Evolutionary conservation across 1,140 invertebrate genomes (phyloP), one percentile per base, ranked within the genome.

Genomic region (Nephotettix cincticeps): DNA sequence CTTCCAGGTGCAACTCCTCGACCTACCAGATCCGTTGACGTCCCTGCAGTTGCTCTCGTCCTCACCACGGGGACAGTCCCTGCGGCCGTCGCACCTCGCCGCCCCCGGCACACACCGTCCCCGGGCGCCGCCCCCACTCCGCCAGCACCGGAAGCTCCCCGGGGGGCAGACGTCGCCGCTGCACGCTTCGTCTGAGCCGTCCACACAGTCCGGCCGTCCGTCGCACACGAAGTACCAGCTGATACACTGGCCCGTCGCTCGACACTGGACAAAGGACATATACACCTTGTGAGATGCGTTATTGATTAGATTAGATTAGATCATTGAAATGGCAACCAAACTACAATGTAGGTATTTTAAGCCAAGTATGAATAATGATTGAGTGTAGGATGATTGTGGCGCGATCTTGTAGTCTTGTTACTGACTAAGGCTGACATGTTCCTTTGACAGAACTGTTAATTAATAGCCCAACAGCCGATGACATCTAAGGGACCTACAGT

Each of bases 141-240:
- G 80, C 32, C 79, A 79, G 75, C 90, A 91, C 0, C 83, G 83
- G 82, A 92, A 92, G 0, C 91, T 84, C 73, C 90, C 86, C 1
- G 64, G n/a, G 1, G 85, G 84, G 74, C 85, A 86, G 32, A 6
- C 66, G 27, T 14, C n/a, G 9, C 28, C 69, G 58, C 54, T 68
- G 77, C 91, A 93, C 76, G 89, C 89, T 80, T 96, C 93, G 78
- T 95, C 93, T 0, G 91, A 92, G 14, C 89, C 90, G 79, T 96
- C 95, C 1, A 85, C 81, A 79, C 95, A 97, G 78, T 97, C 94
- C 67, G 87, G 86, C 73, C 93, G 87, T n/a, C 93, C 93, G 80
- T 98, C 95, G 81, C 96, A 98, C 0, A 95, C 90, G 82, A 96
- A 97, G 81, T 92, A 93, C 87, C 91, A 92, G 75, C 91, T 92